Evolutionary conservation across 92 coral and sea anemone species (phyloP).

Genomic region (Epizoanthus ramosus): DNA sequence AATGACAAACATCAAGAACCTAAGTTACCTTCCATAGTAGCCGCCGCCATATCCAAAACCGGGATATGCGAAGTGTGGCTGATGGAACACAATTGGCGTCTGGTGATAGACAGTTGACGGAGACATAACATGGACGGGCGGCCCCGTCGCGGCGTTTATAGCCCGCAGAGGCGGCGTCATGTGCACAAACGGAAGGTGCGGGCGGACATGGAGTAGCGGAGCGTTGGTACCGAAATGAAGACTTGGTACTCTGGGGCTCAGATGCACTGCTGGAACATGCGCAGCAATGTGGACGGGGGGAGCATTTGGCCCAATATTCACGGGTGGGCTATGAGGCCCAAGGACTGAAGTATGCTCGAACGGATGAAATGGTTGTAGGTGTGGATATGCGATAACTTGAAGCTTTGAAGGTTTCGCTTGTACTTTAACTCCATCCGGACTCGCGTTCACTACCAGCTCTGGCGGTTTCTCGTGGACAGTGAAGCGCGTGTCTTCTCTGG

Average conservation of each 20-base stretch:
- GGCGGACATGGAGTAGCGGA: constrained; percentile 97
- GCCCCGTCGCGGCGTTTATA: constrained; percentile 91
- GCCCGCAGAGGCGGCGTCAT: constrained; percentile 98
- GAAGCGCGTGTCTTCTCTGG: constrained; percentile 66
- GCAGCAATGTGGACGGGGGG: constrained; percentile 99
- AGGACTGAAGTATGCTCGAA: constrained; percentile 97
- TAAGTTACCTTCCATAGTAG: constrained; percentile 84
- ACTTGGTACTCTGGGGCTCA: constrained; percentile 96
- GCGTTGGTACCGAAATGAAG: constrained; percentile 99
- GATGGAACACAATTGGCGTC: constrained; percentile 95
- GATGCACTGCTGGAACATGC: constrained; percentile 96
- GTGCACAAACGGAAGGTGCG: constrained; percentile 95
- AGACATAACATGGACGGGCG: constrained; percentile 97
- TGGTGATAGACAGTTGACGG: constrained; percentile 99
- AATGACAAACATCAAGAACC: constrained; percentile 6
- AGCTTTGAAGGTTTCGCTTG: constrained; percentile 94
- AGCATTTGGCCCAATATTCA: constrained; percentile 98
- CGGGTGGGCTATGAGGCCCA: constrained; percentile 99
- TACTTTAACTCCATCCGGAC: constrained; percentile 86
- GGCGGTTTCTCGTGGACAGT: constrained; percentile 93
- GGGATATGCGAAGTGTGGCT: constrained; percentile 91
- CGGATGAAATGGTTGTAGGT: constrained; percentile 88
- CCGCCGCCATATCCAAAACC: constrained; percentile 71
- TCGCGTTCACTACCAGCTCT: constrained; percentile 85
- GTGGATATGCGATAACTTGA: constrained; percentile 95